A percentile compares a stretch with the other conserved stretches of the same genome.
Conservation (phyloP, 2,113 vertebrate species). For the Sinocyclocheilus grahami region DNA sequence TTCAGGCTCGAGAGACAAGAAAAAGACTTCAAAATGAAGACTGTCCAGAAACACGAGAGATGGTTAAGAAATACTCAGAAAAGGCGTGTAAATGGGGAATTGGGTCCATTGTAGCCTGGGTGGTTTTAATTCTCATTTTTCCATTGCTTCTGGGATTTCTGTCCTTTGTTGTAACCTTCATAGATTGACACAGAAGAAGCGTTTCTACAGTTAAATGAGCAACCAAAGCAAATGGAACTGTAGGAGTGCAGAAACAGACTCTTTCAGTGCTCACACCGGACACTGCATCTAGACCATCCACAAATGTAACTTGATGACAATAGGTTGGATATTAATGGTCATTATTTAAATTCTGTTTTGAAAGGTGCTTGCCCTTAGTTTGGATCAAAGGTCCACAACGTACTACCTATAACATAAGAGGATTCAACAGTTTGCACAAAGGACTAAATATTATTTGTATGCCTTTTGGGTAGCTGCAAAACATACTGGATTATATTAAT, state of each 20-base stretch:
- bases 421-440: neutral
- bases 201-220: neutral
- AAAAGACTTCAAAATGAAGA: constrained; percentile 59
- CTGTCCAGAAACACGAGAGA: neutral
- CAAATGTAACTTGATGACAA: neutral
- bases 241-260: neutral
- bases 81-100: constrained; percentile 65
- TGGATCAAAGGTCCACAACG: neutral
- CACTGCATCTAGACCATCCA: neutral
- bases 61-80: constrained; percentile 60
- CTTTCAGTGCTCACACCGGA: too few relatives aligned
- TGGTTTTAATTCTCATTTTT: constrained; percentile 60
- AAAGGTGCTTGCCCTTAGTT: too few relatives aligned
- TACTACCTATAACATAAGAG: neutral
- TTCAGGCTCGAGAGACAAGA: constrained; percentile 71
- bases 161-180: constrained; percentile 77
- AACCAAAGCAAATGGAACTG: neutral
- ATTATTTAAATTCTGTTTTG: neutral
- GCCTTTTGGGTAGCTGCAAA: neutral
- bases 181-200: constrained; percentile 64
- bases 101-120: constrained; percentile 71
- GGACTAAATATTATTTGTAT: neutral
- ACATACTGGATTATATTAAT: neutral
- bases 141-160: constrained; percentile 70
- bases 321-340: neutral